Conservation (phyloP, 2,888 invertebrate genomes). For the Pandemis cinnamomeana region DNA sequence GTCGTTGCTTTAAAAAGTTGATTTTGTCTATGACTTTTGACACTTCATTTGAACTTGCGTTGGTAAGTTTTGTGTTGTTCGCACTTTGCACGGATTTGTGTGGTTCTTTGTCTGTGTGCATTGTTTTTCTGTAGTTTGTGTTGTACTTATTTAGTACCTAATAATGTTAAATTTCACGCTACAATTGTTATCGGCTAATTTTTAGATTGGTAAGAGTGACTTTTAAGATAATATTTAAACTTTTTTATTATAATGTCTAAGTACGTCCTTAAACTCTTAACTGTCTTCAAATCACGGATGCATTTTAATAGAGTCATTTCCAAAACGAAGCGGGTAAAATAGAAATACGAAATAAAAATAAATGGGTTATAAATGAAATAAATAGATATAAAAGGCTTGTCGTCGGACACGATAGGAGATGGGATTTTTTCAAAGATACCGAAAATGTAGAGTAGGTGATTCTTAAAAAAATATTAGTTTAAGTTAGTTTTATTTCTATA, state of each 20-base stretch:
- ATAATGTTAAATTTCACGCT: neutral
- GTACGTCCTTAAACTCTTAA: constrained; percentile 18
- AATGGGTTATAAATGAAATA: constrained; percentile 70
- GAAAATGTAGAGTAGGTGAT: constrained; percentile 45
- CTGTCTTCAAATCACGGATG: constrained; percentile 58
- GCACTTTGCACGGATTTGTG: constrained; percentile 30
- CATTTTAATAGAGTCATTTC: constrained; percentile 78
- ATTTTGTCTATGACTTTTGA: constrained; percentile 17
- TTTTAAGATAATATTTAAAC: neutral
- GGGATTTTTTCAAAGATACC: constrained; percentile 46
- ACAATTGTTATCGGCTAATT: neutral
- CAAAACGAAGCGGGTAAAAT: constrained; percentile 45
- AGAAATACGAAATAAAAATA: constrained; percentile 60
- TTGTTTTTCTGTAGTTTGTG: neutral
- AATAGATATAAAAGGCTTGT: constrained; percentile 68
- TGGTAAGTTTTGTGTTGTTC: constrained; percentile 29
- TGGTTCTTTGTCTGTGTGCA: neutral
- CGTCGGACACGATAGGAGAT: constrained; percentile 55
- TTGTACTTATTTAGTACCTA: neutral
- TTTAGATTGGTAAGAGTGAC: neutral
- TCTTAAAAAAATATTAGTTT: neutral
- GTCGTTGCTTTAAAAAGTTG: constrained; percentile 25
- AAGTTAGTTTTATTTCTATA: too few species aligned
- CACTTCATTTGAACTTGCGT: constrained; percentile 21
- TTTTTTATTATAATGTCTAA: neutral